Evolutionary conservation across 2,113 vertebrate genomes (phyloP).

Genomic region (Ariopsis seemanni): DNA sequence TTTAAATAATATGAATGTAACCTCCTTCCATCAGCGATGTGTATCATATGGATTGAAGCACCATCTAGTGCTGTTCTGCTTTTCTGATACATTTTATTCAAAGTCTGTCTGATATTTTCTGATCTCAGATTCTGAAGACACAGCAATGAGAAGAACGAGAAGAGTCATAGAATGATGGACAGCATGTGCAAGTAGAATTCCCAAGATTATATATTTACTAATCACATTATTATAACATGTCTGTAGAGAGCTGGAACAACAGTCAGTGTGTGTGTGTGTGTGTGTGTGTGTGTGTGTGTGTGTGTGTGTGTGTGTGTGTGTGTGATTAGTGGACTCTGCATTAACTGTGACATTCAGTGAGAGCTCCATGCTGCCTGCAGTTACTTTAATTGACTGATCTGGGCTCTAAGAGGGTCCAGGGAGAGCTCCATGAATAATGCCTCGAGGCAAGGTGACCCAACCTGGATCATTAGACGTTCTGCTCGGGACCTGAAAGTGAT

Average conservation of each 20-base stretch:
- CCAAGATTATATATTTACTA: background rate
- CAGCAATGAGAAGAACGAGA: background rate
- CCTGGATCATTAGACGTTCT: slow-evolving; percentile 49
- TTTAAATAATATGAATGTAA: background rate
- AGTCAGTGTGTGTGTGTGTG: background rate
- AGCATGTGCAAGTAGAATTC: background rate
- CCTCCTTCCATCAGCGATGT: background rate
- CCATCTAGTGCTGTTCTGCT: background rate
- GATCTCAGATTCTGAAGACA: background rate
- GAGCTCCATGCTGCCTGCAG: slow-evolving; percentile 23
- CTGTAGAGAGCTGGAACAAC: background rate
- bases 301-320: slow-evolving; percentile 14
- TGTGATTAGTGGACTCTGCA: slow-evolving; percentile 32
- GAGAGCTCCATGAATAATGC: slow-evolving; percentile 50
- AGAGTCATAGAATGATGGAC: background rate
- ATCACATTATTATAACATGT: background rate
- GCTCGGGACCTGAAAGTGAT: slow-evolving; percentile 49
- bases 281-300: slow-evolving; percentile 23
- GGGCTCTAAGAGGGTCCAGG: slow-evolving; percentile 32
- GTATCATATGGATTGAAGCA: background rate
- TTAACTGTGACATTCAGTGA: slow-evolving; percentile 40
- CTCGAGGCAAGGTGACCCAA: slow-evolving; percentile 58
- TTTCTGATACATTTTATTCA: background rate
- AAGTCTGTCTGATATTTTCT: background rate
- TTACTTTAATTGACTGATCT: slow-evolving; percentile 53